Evolutionary conservation across 2,113 vertebrate species (phyloP).

Genomic region (Menura novaehollandiae): DNA sequence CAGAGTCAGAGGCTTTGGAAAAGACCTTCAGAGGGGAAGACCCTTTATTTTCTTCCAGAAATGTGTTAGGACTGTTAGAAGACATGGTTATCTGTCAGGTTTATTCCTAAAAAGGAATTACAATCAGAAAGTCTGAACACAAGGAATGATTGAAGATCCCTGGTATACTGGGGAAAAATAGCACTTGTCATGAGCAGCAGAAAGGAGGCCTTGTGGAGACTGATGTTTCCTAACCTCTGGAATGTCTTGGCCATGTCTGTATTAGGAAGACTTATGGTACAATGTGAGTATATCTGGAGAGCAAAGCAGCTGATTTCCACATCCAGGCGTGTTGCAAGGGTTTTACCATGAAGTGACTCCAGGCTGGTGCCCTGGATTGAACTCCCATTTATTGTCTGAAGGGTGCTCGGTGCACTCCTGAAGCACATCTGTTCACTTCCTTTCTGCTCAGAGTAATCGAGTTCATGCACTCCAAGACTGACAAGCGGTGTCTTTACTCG

Average conservation of each 20-base stretch:
- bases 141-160: background rate
- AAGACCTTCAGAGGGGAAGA: background rate
- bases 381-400: background rate
- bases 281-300: background rate
- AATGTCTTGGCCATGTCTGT: background rate
- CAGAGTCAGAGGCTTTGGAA: background rate
- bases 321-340: background rate
- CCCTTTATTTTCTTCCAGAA: background rate
- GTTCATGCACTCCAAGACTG: background rate
- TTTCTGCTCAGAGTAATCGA: background rate
- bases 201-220: background rate
- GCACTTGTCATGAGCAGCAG: fast-evolving
- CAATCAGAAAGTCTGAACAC: background rate
- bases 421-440: background rate
- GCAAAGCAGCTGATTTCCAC: background rate
- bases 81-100: background rate
- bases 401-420: background rate
- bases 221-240: background rate
- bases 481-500: fast-evolving
- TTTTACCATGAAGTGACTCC: background rate
- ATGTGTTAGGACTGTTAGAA: background rate
- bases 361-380: background rate
- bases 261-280: background rate
- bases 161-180: background rate
- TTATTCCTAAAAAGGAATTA: background rate